Percentiles rank a stretch among this genome's conserved stretches.
Evolutionary conservation across 2,113 vertebrate species (phyloP).

Genomic region (Cnemophilus loriae): DNA sequence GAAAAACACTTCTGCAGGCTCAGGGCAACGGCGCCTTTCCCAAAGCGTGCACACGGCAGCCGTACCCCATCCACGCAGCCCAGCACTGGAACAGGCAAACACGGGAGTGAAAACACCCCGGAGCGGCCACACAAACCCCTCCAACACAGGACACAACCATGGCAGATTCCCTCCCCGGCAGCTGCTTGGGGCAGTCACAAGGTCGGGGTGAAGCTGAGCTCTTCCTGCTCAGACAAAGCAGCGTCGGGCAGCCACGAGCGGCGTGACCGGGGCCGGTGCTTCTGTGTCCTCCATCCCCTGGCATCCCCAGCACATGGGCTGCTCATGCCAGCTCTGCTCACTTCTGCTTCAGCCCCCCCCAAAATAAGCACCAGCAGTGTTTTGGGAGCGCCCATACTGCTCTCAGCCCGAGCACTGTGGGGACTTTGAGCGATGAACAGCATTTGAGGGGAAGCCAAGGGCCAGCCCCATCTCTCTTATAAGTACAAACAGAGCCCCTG

Average conservation of each 20-base stretch:
- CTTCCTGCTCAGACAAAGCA: background rate
- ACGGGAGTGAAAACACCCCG: background rate
- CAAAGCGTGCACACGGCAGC: background rate
- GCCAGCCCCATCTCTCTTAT: rapidly evolving
- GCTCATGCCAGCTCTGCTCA: background rate
- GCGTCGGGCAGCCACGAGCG: rapidly evolving
- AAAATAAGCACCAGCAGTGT: background rate
- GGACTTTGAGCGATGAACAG: background rate
- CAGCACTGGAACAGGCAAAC: rapidly evolving
- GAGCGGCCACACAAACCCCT: background rate
- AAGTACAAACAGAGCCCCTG: background rate
- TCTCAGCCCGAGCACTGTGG: rapidly evolving
- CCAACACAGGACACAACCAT: rapidly evolving
- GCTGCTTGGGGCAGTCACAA: background rate
- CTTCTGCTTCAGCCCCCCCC: background rate
- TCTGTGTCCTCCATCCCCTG: background rate
- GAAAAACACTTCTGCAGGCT: background rate
- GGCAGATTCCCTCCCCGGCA: background rate
- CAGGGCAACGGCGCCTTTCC: background rate
- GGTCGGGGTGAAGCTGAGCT: background rate
- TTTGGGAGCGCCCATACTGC: background rate
- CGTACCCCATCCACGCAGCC: rapidly evolving
- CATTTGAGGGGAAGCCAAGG: background rate
- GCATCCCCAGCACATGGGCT: background rate
- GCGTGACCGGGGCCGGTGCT: rapidly evolving